Evolutionary conservation across 2,797 vertebrate genomes (phyloP).

Genomic region (Phataginus tricuspis): DNA sequence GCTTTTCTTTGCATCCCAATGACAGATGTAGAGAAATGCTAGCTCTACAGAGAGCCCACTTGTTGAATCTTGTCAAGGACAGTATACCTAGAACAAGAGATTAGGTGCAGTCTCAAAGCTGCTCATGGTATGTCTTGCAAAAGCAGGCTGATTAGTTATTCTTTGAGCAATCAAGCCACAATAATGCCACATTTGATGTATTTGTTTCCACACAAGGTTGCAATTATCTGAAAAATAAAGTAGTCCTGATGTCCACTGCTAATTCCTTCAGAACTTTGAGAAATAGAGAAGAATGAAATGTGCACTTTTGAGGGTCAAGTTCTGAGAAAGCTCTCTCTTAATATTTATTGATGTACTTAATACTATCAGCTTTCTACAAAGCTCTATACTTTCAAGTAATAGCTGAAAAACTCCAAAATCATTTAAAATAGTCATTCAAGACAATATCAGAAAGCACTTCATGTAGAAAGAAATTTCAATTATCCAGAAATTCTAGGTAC

Average conservation of each 20-base stretch:
- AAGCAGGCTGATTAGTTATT: not conserved
- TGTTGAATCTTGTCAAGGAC: slow-evolving; percentile 43
- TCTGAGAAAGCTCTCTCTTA: not conserved
- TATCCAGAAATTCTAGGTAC: not conserved
- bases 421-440: not conserved
- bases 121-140: slow-evolving; percentile 37
- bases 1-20: slow-evolving; percentile 56
- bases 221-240: slow-evolving; percentile 25
- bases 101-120: slow-evolving; percentile 61
- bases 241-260: not conserved
- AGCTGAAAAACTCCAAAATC: not conserved
- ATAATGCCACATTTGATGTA: too few species aligned
- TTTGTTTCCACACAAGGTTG: not conserved
- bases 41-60: slow-evolving; percentile 53
- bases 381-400: not conserved
- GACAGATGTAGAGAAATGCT: slow-evolving; percentile 61
- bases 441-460: not conserved
- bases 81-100: slow-evolving; percentile 66
- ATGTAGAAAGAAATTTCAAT: not conserved
- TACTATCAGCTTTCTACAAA: not conserved
- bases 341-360: not conserved
- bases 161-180: not conserved
- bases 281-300: not conserved
- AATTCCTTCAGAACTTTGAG: not conserved
- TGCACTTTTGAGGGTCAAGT: not conserved